Evolutionary conservation across 2,113 vertebrate species (phyloP).

Genomic region (Nothobranchius furzeri): DNA sequence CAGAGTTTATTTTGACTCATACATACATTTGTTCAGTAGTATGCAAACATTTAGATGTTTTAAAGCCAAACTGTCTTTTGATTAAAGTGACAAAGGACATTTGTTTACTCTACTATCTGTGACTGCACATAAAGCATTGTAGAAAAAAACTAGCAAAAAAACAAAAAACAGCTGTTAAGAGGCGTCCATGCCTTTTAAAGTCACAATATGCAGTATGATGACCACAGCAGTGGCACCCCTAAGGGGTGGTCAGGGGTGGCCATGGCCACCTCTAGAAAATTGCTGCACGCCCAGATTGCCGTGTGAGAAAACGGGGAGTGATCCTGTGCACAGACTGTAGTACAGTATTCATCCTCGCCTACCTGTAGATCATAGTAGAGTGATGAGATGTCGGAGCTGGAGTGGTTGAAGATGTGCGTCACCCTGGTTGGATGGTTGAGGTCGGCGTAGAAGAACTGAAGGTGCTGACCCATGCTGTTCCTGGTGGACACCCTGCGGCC

Average conservation of each 20-base stretch:
- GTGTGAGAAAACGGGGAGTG: too few species aligned
- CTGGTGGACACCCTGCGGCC: conserved; percentile 94
- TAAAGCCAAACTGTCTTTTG: background rate
- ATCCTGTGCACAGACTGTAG: too few species aligned
- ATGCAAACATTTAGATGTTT: background rate
- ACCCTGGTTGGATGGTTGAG: conserved; percentile 93
- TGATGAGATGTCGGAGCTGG: conserved; percentile 95
- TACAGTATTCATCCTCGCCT: background rate
- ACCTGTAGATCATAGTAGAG: conserved; percentile 96
- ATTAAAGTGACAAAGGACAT: background rate
- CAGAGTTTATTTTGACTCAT: background rate
- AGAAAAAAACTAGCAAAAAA: too few species aligned
- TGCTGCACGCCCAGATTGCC: too few species aligned
- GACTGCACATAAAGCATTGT: too few species aligned
- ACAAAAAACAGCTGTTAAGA: too few species aligned
- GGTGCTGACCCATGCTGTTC: conserved; percentile 94
- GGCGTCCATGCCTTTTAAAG: too few species aligned
- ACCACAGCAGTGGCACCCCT: too few species aligned
- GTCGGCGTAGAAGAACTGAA: conserved; percentile 98
- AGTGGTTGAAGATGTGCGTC: conserved; percentile 98
- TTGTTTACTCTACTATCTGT: too few species aligned
- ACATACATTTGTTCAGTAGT: background rate
- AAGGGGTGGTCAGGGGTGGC: too few species aligned
- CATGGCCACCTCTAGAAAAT: too few species aligned
- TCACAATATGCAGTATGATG: too few species aligned